A percentile compares a stretch with the other conserved stretches of the same genome.
Evolutionary conservation across 2,888 invertebrate species (phyloP).

Genomic region (Lasius platythorax): DNA sequence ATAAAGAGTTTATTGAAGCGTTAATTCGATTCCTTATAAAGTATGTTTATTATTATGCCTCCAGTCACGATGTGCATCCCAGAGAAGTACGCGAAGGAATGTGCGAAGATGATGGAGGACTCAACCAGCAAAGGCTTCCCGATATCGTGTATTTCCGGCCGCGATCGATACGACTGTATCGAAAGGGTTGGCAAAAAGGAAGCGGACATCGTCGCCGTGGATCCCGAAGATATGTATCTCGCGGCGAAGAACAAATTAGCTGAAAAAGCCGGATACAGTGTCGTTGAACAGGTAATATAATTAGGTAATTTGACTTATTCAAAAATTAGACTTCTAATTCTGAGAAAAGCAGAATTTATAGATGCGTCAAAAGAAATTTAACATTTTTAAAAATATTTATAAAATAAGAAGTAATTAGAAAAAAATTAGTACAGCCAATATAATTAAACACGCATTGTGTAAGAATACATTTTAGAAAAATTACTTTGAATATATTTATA

Average conservation of each 20-base stretch:
- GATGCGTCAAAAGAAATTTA: neutral
- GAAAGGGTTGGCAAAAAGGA: slow-evolving; percentile 91
- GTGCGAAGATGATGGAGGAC: slow-evolving; percentile 90
- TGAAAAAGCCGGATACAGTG: slow-evolving; percentile 77
- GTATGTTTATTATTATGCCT: slow-evolving; percentile 3
- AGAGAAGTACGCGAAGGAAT: slow-evolving; percentile 88
- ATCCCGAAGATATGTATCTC: slow-evolving; percentile 96
- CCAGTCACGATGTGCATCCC: slow-evolving; percentile 93
- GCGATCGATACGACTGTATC: slow-evolving; percentile 93
- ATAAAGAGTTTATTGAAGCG: neutral
- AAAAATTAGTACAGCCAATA: neutral
- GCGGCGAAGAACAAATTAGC: slow-evolving; percentile 87
- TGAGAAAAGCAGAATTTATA: neutral
- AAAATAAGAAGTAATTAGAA: slow-evolving; percentile 2
- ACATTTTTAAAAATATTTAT: neutral
- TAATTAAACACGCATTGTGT: neutral
- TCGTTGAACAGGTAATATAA: slow-evolving; percentile 80
- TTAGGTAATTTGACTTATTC: neutral
- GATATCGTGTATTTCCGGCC: slow-evolving; percentile 90
- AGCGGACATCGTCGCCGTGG: slow-evolving; percentile 94
- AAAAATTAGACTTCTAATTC: neutral
- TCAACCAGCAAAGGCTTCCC: slow-evolving; percentile 88
- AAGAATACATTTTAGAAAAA: neutral
- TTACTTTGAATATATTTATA: neutral
- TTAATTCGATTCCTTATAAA: neutral